Evolutionary conservation across 2,113 vertebrate species (phyloP).

Genomic region (Motacilla alba): DNA sequence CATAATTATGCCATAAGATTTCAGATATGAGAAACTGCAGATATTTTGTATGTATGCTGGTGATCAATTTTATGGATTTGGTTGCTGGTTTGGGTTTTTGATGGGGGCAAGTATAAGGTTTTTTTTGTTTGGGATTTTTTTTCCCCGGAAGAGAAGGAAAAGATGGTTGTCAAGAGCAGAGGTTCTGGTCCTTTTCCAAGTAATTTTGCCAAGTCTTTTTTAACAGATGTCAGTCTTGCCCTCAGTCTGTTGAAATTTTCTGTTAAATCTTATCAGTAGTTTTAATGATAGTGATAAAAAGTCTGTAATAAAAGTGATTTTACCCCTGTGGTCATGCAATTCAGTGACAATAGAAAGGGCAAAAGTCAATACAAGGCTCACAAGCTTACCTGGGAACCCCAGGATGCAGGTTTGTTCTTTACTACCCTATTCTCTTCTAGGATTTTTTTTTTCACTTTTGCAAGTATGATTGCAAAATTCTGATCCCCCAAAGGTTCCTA

Average conservation of each 20-base stretch:
- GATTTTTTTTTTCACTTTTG: background rate
- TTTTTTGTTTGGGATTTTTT: too few relatives aligned
- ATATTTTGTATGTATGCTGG: background rate
- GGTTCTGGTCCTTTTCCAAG: background rate
- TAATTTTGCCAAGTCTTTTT: background rate
- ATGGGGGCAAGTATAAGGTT: accelerated
- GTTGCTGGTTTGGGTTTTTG: background rate
- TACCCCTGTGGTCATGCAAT: background rate
- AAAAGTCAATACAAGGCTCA: background rate
- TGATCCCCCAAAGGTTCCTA: background rate
- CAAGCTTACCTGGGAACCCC: background rate
- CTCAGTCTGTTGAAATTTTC: background rate
- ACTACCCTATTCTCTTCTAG: background rate
- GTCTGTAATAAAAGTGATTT: background rate
- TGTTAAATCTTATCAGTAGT: background rate
- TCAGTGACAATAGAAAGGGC: background rate
- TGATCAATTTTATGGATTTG: background rate
- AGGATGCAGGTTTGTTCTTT: background rate
- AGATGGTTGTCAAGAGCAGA: background rate
- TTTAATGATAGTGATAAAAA: background rate
- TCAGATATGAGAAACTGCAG: background rate
- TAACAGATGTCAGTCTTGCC: background rate
- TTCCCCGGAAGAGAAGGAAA: background rate
- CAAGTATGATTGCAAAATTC: background rate
- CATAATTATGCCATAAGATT: background rate